phyloP scores from a whole-genome alignment of 2,113 vertebrate species.

The Poeciliopsis retropinna region DNA sequence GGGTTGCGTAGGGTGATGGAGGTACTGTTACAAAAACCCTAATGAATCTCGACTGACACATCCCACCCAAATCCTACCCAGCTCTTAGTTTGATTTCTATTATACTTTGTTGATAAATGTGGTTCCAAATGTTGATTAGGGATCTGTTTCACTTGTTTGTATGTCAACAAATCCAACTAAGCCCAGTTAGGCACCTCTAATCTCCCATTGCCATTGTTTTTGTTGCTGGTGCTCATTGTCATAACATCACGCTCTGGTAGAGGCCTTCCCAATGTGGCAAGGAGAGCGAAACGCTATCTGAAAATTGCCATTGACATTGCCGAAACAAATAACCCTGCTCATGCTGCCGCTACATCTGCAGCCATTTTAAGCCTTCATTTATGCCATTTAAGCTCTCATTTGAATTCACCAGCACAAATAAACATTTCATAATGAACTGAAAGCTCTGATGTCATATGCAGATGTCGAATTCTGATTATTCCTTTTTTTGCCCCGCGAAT shows the following conservation, averaged over 20 bases:
- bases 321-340: constrained; percentile 75
- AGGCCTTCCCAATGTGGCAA: constrained; percentile 59
- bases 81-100: constrained; percentile 67
- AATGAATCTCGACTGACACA: constrained; percentile 74
- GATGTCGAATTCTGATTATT: constrained; percentile 78
- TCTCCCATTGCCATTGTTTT: constrained; percentile 74
- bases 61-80: constrained; percentile 70
- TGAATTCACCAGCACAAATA: constrained; percentile 78
- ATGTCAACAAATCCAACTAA: constrained; percentile 76
- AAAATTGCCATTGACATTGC: constrained; percentile 75
- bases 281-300: constrained; percentile 64
- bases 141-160: constrained; percentile 79
- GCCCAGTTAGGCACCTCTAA: constrained; percentile 76
- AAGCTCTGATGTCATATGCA: constrained; percentile 72
- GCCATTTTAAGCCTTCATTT: constrained; percentile 78
- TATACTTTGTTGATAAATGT: constrained; percentile 74
- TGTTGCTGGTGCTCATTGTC: constrained; percentile 74
- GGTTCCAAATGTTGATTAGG: constrained; percentile 79
- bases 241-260: constrained; percentile 76
- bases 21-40: constrained; percentile 68
- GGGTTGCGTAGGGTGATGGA: constrained; percentile 55
- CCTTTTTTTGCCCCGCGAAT: constrained; percentile 59
- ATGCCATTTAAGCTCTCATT: constrained; percentile 76
- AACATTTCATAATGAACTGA: constrained; percentile 74
- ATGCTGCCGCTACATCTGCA: constrained; percentile 78